phyloP scores from a whole-genome alignment of 2,113 vertebrate genomes.

The Polyodon spathula region DNA sequence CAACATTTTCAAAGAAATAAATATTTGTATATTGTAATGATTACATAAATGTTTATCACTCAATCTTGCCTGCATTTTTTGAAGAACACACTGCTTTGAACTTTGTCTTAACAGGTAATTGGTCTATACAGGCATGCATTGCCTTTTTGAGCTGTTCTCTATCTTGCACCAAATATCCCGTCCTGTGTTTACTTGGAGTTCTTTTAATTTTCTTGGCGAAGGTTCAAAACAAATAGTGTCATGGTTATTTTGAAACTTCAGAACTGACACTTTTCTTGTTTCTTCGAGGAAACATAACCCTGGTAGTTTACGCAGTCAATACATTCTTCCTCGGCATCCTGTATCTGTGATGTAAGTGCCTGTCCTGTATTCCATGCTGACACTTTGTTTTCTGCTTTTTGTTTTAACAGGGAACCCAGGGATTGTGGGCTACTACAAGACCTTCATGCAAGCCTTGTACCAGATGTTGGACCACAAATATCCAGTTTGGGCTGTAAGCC shows the following conservation, averaged over 20 bases:
- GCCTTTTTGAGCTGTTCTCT: not conserved
- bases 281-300: constrained; percentile 4
- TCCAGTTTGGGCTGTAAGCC: constrained; percentile 83
- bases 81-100: not conserved
- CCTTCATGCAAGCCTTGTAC: constrained; percentile 74
- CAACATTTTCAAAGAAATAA: not conserved
- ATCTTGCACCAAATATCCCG: not conserved
- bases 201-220: constrained; percentile 13
- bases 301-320: constrained; percentile 1
- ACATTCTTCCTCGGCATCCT: not conserved
- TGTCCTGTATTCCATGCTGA: not conserved
- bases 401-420: constrained; percentile 82
- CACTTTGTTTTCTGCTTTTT: constrained; percentile 9
- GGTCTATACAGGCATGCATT: not conserved
- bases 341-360: constrained; percentile 6
- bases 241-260: constrained; percentile 8
- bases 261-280: constrained; percentile 11
- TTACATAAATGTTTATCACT: not conserved
- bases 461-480: constrained; percentile 49
- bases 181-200: constrained; percentile 4
- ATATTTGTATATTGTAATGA: not conserved
- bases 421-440: constrained; percentile 70
- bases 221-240: constrained; percentile 12
- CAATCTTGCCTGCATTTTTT: not conserved
- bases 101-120: not conserved